phyloP scores from a whole-genome alignment of 2,113 vertebrate genomes.

The Cyprinodon brontotheroides region DNA sequence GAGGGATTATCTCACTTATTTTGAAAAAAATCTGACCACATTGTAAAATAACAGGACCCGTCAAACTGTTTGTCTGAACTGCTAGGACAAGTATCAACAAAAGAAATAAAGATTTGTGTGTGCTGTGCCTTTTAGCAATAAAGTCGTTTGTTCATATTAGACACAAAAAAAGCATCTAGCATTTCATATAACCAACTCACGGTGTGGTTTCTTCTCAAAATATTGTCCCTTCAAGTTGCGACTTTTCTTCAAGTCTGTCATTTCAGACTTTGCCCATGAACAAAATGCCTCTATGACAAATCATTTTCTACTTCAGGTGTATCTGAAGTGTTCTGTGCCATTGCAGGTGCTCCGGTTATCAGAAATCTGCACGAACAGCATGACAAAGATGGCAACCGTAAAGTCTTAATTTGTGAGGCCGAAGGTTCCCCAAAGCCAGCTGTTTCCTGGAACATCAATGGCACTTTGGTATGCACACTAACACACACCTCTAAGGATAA shows the following conservation, averaged over 20 bases:
- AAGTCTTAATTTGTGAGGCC: conserved; percentile 87
- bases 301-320: conserved; percentile 10
- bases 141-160: neutral
- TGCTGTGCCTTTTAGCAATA: neutral
- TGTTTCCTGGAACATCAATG: conserved; percentile 91
- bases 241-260: neutral
- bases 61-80: neutral
- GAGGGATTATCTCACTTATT: neutral
- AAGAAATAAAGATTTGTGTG: neutral
- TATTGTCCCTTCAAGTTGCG: neutral
- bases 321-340: conserved; percentile 34
- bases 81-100: neutral
- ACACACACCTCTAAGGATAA: neutral
- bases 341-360: conserved; percentile 89
- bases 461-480: conserved; percentile 79
- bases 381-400: conserved; percentile 80
- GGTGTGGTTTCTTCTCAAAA: neutral
- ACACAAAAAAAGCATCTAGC: neutral
- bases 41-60: neutral
- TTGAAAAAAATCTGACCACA: neutral
- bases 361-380: conserved; percentile 82
- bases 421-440: conserved; percentile 92
- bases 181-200: neutral
- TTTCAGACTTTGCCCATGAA: neutral
- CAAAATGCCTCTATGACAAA: conserved; percentile 9